Base-by-base conservation (phyloP, 2,888 invertebrate genomes). In the Eupithecia vulgata region DNA sequence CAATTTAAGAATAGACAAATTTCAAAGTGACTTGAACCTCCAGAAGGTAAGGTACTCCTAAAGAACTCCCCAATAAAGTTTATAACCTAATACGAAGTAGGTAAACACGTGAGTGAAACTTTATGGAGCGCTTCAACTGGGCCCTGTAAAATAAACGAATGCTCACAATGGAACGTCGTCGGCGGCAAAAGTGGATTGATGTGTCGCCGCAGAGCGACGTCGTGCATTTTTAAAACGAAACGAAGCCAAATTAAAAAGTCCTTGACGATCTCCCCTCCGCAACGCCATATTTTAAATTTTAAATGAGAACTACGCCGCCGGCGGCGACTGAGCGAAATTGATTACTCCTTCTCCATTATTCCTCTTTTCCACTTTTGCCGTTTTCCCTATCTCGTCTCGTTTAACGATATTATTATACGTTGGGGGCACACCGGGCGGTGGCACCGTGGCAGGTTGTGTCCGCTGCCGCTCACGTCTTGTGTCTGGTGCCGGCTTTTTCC, bases 321-420 rank as follows among this genome's bases (percentile, higher is more conserved):
- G 88, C 90, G 89, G 86, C 90, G 90, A 91, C 93, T 92, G 92
- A 91, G 90, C 91, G 91, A 93, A 94, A 94, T 94, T 94, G 94
- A 94, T 94, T 94, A 94, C 94, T 93, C 92, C 90, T 92, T 91
- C 92, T 90, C 92, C 89, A 94, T 94, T 94, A 94, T 94, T 93
- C 92, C 92, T 90, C 91, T 92, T 93, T 94, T 90, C 90, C 89
- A 89, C 89, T 90, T 91, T 91, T 88, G 88, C 85, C 87, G 85
- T 88, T 90, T 89, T 87, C 86, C 90, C 87, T 90, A 90, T 91
- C 89, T 90, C 92, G 88, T 89, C 88, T 89, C 92, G 88, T 91
- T 92, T 90, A 92, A 91, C 90, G 90, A 89, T 91, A 91, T 94
- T 92, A 93, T 91, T 90, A 90, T 89, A 87, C 85, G 84, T 83